Base-by-base conservation (phyloP, 2,797 vertebrate species). In the Psittacula derbiana region DNA sequence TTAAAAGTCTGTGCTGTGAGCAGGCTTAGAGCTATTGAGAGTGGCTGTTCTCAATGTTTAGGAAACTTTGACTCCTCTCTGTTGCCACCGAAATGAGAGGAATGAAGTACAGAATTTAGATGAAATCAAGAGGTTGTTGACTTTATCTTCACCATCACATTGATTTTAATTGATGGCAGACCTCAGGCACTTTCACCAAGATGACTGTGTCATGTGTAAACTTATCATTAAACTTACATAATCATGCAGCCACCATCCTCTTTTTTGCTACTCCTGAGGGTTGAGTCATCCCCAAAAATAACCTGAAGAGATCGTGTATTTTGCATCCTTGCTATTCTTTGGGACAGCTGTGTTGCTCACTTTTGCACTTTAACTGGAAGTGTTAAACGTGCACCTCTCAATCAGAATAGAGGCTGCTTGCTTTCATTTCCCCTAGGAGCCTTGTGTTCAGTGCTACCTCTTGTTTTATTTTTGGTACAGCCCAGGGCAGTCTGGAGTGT, bases 261-360 rank as follows among this genome's bases (percentile, higher is more conserved):
- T 38, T 88, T 76, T 80, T 38, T 81, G 53, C 65, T 58, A 3
- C 88, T 90, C 52, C 13, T 58, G 28, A 53, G 57, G 7, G 31
- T 52, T 95, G 94, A 95, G 69, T 94, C 82, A 95, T 78, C 4
- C 55, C 46, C 70, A 3, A 50, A 86, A 93, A 90, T 86, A 94
- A 93, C 49, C 28, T 30, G 4, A 64, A 81, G 49, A 86, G 41
- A 71, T 88, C n/a, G 7, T 10, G 38, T 67, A 55, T 92, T 53
- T 82, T 83, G 10, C n/a, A 53, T 91, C 20, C 55, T 90, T 0
- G 0, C 4, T 81, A 62, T 95, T 91, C n/a, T 62, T 84, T 47
- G 43, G 65, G 72, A 69, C 79, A 91, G 24, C 49, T 80, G 12
- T 44, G 57, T 79, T 91, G 46, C 58, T 75, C 79, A 43, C 31